These are phyloP conservation scores for Pempheris klunzingeri DNA, from an alignment of 2,797 vertebrate species.

Conservation along the genomic window DNA sequence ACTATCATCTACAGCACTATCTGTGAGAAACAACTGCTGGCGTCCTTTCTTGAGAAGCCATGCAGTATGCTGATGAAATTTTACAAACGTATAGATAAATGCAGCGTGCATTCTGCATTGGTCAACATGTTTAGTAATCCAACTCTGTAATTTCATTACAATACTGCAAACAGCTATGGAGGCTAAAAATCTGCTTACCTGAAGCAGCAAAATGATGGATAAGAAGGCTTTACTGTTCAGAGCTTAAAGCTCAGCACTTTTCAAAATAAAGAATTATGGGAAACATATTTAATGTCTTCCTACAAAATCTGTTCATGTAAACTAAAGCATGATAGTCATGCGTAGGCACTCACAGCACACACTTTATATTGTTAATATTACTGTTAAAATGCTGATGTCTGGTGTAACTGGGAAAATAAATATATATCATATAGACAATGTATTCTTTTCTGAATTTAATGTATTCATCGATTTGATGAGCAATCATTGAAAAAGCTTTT, in stretches of 20 bases:
- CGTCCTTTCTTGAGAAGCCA: not conserved
- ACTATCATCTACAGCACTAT: conserved; percentile 2
- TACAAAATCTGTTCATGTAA: not conserved
- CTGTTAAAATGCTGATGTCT: too few relatives aligned
- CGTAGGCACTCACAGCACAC: not conserved
- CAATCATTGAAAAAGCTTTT: not conserved
- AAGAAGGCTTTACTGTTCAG: conserved; percentile 13
- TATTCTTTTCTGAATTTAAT: too few relatives aligned
- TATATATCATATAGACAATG: too few relatives aligned
- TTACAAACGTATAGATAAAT: not conserved
- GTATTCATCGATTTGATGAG: not conserved
- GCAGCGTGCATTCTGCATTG: not conserved
- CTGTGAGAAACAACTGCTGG: conserved; percentile 23
- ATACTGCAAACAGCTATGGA: conserved; percentile 13
- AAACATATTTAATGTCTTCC: not conserved
- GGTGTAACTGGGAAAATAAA: not conserved
- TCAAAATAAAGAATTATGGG: not conserved
- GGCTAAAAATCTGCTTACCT: not conserved
- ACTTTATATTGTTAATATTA: too few relatives aligned
- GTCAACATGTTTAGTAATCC: conserved; percentile 8
- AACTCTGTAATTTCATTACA: conserved; percentile 21
- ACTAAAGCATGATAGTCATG: not conserved
- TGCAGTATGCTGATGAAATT: not conserved
- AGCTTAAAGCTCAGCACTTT: not conserved
- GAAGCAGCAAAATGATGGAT: conserved; percentile 14